Evolutionary conservation across 2,797 vertebrate species (phyloP).

Genomic region (Amblyopsis hoosieri): DNA sequence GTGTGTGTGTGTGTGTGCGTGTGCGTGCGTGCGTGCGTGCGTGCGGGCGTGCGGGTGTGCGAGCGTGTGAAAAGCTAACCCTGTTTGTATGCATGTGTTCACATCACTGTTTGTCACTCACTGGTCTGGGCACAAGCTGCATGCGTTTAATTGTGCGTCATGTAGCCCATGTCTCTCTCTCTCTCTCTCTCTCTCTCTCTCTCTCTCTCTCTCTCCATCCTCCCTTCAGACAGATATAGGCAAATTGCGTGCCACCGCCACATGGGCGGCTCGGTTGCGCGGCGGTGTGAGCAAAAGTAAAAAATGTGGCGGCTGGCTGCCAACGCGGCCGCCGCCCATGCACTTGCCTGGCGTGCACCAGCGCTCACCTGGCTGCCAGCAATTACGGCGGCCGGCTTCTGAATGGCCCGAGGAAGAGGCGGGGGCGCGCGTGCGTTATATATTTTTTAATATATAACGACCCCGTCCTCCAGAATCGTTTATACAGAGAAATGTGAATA

Average conservation of each 20-base stretch:
- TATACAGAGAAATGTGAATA: too few species aligned
- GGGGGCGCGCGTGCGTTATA: slow-evolving; percentile 11
- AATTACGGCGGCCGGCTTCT: slow-evolving; percentile 38
- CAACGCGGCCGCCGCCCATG: slow-evolving; percentile 54
- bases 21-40: neutral
- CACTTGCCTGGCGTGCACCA: slow-evolving; percentile 40
- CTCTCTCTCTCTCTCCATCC: neutral
- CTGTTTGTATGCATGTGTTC: too few species aligned
- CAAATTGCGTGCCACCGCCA: slow-evolving; percentile 56
- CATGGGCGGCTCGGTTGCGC: slow-evolving; percentile 1
- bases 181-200: neutral
- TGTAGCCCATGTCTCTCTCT: neutral
- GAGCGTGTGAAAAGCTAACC: neutral
- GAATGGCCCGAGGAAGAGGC: slow-evolving; percentile 28
- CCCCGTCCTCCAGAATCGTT: too few species aligned
- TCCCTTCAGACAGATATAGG: slow-evolving; percentile 7
- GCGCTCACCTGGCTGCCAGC: slow-evolving; percentile 53
- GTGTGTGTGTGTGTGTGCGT: neutral
- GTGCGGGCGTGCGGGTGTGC: neutral
- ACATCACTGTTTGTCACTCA: neutral
- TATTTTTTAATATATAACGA: too few species aligned
- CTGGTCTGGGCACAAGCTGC: neutral
- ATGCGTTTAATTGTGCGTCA: neutral
- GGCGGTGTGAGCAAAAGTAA: slow-evolving; percentile 40
- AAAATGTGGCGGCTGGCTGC: slow-evolving; percentile 46